phyloP scores from a whole-genome alignment of 92 coral and sea anemone species.

The Siderastrea siderea region DNA sequence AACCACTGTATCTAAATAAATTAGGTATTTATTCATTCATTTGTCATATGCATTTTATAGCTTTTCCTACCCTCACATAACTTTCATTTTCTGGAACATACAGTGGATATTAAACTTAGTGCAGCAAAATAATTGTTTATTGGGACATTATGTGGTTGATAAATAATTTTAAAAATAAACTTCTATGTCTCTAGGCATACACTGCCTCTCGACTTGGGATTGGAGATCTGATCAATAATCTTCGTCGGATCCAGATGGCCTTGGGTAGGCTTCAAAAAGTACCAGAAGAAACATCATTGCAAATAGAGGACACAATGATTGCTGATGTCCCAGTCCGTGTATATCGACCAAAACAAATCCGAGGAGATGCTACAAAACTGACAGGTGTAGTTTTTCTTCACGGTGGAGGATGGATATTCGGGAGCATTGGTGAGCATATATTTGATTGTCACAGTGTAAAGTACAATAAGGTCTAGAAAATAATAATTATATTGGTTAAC shows the following conservation, averaged over 20 bases:
- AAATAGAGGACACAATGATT: constrained; percentile 34
- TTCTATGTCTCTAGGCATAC: not conserved
- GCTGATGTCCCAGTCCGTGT: constrained; percentile 63
- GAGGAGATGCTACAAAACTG: not conserved
- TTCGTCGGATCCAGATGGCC: not conserved
- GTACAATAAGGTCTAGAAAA: too few species aligned
- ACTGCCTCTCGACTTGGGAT: not conserved
- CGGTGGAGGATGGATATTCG: constrained; percentile 58
- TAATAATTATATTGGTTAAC: too few species aligned
- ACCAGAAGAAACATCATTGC: not conserved
- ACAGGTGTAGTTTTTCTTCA: constrained; percentile 55
- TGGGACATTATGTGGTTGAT: not conserved
- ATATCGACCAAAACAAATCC: constrained; percentile 22
- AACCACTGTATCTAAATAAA: too few species aligned
- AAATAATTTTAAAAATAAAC: too few species aligned
- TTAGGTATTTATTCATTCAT: too few species aligned
- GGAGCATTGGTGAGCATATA: constrained; percentile 35
- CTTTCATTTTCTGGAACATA: too few species aligned
- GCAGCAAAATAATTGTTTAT: not conserved
- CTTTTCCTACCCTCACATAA: too few species aligned
- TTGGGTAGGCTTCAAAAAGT: not conserved
- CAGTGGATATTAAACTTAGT: too few species aligned
- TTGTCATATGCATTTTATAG: too few species aligned
- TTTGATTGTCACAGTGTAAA: too few species aligned
- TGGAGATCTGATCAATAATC: not conserved